Evolutionary conservation across 1,140 invertebrate genomes (phyloP), one percentile per base, ranked within the genome.

Genomic region (Linepithema humile): DNA sequence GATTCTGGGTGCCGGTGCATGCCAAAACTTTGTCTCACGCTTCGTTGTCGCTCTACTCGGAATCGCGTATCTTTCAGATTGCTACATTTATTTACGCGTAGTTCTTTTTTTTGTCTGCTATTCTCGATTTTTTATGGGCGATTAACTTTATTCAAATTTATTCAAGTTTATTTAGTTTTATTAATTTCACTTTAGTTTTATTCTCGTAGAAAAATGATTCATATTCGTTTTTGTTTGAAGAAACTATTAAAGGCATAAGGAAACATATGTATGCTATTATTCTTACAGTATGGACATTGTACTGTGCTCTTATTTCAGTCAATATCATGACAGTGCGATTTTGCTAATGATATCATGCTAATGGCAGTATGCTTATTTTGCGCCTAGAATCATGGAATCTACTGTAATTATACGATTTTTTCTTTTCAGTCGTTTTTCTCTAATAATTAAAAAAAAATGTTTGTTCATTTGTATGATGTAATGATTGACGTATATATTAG

Each of bases 351-450:
- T 38, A 48, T 26, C 29, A 9, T 17, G n/a, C 12, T 26, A 17
- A 62, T 74, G 0, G 1, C 38, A 75, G 9, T 35, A n/a, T 12
- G 10, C 10, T 38, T 29, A 48, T 69, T 29, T 43, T 12, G 5
- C 48, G 55, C 26, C 50, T n/a, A 38, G 74, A 77, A 67, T 77
- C 62, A 50, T 65, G 74, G 29, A 26, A 77, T 77, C 60, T 15
- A 10, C 35, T 38, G 7, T 17, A 5, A 65, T 65, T n/a, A 35
- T n/a, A 2, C 38, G 23, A 12, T 45, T 17, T n/a, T 69, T 50
- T 20, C 29, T 78, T 55, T 69, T 67, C 35, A 78, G 45, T 15
- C 32, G 7, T n/a, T 75, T 62, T 77, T 23, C 15, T 5, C 1
- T 29, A 2, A 59, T 10, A n/a, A 32, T 1, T 12, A 6, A 10